Conservation (phyloP, 2,888 invertebrate species). For the Piscicola geometra region DNA sequence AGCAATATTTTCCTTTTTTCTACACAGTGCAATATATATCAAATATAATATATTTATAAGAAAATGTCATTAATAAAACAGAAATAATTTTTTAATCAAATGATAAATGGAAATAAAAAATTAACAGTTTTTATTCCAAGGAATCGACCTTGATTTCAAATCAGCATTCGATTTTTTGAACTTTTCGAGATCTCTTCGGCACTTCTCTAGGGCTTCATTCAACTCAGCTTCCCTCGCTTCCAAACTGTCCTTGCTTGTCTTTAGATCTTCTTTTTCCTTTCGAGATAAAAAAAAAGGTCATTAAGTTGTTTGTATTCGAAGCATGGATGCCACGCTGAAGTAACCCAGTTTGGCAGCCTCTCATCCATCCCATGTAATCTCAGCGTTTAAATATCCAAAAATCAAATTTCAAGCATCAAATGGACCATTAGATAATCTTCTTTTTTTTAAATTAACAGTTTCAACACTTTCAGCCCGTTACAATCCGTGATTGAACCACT, state of each 20-base stretch:
- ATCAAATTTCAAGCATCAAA: too few species aligned
- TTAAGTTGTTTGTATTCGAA: too few species aligned
- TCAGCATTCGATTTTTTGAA: not conserved
- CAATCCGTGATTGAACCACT: too few species aligned
- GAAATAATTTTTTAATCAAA: not conserved
- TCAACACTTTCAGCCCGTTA: too few species aligned
- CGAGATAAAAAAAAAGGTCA: not conserved
- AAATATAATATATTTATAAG: not conserved
- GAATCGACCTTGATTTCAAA: not conserved
- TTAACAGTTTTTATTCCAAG: not conserved
- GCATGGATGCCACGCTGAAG: too few species aligned
- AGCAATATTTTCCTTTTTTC: too few species aligned
- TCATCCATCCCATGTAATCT: too few species aligned
- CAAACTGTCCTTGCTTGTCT: not conserved
- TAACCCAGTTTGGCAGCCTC: too few species aligned
- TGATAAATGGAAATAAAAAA: not conserved
- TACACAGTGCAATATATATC: too few species aligned
- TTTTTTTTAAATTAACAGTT: too few species aligned
- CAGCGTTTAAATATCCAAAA: too few species aligned
- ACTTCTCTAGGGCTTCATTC: not conserved
- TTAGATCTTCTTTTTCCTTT: not conserved
- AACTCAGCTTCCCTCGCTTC: not conserved
- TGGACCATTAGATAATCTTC: too few species aligned
- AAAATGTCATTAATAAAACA: not conserved
- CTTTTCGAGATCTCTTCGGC: not conserved